Evolutionary conservation across 2,797 vertebrate genomes (phyloP).

Genomic region (Ceryle rudis): DNA sequence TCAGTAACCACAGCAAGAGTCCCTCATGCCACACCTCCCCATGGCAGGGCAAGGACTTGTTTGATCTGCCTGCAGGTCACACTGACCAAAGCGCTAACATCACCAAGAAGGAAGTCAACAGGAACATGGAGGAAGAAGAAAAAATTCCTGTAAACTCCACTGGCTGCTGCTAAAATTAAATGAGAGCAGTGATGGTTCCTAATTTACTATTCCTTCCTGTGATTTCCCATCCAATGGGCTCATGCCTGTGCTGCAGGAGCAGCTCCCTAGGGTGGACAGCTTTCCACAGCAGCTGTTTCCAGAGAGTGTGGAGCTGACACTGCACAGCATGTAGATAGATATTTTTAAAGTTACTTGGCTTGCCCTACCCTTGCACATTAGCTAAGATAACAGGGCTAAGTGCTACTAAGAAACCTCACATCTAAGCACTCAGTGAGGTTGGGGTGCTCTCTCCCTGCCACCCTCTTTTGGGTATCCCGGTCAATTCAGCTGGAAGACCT

Average conservation of each 20-base stretch:
- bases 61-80: background rate
- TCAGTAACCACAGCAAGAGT: background rate
- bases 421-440: rapidly evolving
- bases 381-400: rapidly evolving
- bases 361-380: background rate
- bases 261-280: background rate
- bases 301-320: background rate
- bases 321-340: background rate
- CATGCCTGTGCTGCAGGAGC: background rate
- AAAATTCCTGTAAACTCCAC: background rate
- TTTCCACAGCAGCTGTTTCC: background rate
- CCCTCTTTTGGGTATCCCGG: background rate
- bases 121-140: background rate
- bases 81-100: background rate
- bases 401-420: rapidly evolving
- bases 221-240: background rate
- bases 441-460: background rate
- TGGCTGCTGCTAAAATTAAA: constrained; percentile 54
- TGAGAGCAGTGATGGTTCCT: background rate
- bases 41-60: background rate
- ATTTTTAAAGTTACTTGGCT: background rate
- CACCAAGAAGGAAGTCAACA: background rate
- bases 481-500: background rate
- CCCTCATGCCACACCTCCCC: background rate
- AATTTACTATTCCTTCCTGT: constrained; percentile 19